Evolutionary conservation across 2,113 vertebrate genomes (phyloP).

Genomic region (Tinamus guttatus): DNA sequence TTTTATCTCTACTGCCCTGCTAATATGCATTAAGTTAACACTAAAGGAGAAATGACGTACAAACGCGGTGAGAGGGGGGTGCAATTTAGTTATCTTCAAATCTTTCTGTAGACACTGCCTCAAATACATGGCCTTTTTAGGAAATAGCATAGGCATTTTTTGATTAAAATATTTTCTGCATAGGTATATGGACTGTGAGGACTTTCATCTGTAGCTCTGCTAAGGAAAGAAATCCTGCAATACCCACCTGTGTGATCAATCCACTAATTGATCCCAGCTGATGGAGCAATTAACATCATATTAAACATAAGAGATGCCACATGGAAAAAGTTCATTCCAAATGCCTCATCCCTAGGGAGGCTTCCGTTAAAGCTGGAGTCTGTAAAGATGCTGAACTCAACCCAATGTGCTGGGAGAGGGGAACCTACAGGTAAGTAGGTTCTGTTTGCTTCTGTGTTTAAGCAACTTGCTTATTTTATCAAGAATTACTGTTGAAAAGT

Average conservation of each 20-base stretch:
- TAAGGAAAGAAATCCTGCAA: neutral
- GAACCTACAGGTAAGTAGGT: rapidly evolving
- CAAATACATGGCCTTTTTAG: neutral
- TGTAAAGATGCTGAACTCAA: rapidly evolving
- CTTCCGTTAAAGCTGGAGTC: neutral
- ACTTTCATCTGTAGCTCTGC: neutral
- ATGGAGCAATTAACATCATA: neutral
- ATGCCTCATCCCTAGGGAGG: neutral
- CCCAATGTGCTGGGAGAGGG: rapidly evolving
- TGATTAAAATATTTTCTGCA: neutral
- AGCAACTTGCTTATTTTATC: neutral
- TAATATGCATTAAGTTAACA: neutral
- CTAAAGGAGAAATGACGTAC: neutral
- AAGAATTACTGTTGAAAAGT: neutral
- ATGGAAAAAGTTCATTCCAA: neutral
- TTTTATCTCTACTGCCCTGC: neutral
- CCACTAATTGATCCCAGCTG: neutral
- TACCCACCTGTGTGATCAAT: neutral
- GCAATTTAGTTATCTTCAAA: neutral
- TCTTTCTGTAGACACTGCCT: neutral
- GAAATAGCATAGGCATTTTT: neutral
- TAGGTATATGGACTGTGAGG: neutral
- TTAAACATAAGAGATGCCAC: neutral
- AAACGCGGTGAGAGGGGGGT: neutral
- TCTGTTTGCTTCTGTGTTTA: rapidly evolving